Conservation (phyloP, 2,888 invertebrate genomes). For the Synanthedon myopaeformis region DNA sequence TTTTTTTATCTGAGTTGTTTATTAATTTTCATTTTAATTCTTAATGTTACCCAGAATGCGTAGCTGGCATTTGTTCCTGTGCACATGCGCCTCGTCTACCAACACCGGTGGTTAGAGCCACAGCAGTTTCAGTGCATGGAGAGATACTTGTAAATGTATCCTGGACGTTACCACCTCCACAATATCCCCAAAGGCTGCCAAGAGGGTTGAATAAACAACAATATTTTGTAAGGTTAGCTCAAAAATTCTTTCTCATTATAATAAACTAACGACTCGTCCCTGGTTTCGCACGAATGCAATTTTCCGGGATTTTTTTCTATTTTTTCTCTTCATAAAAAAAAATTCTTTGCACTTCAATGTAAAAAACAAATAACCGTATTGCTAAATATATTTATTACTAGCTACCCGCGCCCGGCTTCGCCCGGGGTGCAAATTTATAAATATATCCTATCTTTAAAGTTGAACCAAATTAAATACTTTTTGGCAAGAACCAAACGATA, state of each 20-base stretch:
- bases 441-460: too few relatives aligned
- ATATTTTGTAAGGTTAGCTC: conserved; percentile 45
- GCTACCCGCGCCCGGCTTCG: too few relatives aligned
- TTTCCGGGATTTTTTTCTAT: too few relatives aligned
- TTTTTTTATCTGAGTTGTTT: neutral
- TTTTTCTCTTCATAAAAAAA: too few relatives aligned
- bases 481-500: too few relatives aligned
- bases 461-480: too few relatives aligned
- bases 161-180: conserved; percentile 41
- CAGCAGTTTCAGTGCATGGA: conserved; percentile 23
- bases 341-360: too few relatives aligned
- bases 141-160: conserved; percentile 42
- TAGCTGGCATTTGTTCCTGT: conserved; percentile 49
- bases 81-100: conserved; percentile 48
- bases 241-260: neutral
- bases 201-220: conserved; percentile 29
- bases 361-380: too few relatives aligned
- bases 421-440: too few relatives aligned
- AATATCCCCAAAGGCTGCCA: conserved; percentile 38
- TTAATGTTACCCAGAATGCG: conserved; percentile 34
- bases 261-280: too few relatives aligned
- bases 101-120: conserved; percentile 31
- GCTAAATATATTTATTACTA: too few relatives aligned
- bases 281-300: too few relatives aligned
- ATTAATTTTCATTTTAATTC: neutral